Percentiles rank a stretch among this genome's conserved stretches.
These are phyloP conservation scores for Nomada ruficornis DNA, from an alignment of 2,888 invertebrate genomes.

Conservation along the genomic window DNA sequence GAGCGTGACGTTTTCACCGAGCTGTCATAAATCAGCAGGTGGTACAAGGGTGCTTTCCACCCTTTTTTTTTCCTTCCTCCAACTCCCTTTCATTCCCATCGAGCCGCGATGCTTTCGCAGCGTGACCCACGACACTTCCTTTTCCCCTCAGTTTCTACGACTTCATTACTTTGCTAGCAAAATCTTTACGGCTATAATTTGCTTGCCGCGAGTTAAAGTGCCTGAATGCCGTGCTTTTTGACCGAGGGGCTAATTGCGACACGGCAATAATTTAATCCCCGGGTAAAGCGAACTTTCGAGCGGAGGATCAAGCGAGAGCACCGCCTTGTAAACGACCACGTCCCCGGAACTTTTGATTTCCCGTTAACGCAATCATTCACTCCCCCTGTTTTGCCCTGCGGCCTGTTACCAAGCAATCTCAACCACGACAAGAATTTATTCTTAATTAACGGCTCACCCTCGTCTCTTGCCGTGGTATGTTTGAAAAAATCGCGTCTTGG, in stretches of 20 bases:
- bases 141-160: not conserved
- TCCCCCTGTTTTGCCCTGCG: not conserved
- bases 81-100: not conserved
- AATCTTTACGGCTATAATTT: conserved; percentile 47
- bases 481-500: not conserved
- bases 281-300: conserved; percentile 37
- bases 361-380: conserved; percentile 30
- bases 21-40: conserved; percentile 54
- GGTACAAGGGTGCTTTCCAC: conserved; percentile 1
- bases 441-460: conserved; percentile 13
- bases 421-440: conserved; percentile 17
- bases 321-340: conserved; percentile 13
- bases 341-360: conserved; percentile 22
- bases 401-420: conserved; percentile 10
- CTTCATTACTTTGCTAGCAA: conserved; percentile 21
- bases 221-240: conserved; percentile 19
- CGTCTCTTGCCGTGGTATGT: no score
- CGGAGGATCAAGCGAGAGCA: conserved; percentile 11
- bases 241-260: conserved; percentile 53
- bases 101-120: not conserved
- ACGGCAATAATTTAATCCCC: conserved; percentile 61
- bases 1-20: conserved; percentile 55
- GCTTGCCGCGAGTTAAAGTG: conserved; percentile 14
- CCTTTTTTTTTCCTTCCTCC: not conserved
- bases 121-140: conserved; percentile 3